Percentiles rank a stretch among this genome's conserved stretches.
Evolutionary conservation across 2,888 invertebrate species (phyloP).

Genomic region (Alloscopus bannaensis): DNA sequence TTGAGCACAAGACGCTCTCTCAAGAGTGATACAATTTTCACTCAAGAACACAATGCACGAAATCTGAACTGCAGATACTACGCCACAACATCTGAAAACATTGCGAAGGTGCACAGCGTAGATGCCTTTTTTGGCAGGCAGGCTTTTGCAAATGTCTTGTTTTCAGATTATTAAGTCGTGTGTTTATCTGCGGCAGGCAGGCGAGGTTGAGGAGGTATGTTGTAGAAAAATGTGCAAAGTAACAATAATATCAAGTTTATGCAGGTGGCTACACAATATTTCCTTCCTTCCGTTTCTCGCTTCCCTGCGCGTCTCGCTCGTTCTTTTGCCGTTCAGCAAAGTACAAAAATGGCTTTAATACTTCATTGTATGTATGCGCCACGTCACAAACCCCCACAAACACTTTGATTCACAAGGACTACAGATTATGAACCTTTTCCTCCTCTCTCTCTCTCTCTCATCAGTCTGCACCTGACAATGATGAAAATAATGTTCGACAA

Average conservation of each 20-base stretch:
- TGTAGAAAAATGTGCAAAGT: not conserved
- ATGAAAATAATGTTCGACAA: slow-evolving; percentile 3
- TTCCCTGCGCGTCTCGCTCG: slow-evolving; percentile 15
- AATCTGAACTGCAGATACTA: not conserved
- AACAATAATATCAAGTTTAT: not conserved
- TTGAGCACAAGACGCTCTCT: not conserved
- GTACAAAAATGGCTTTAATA: not conserved
- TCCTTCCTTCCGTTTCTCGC: not conserved
- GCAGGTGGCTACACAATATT: not conserved
- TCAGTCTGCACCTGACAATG: not conserved
- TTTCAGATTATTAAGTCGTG: slow-evolving; percentile 4
- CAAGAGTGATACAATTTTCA: not conserved
- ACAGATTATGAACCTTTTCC: not conserved
- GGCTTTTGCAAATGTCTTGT: not conserved
- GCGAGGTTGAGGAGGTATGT: not conserved
- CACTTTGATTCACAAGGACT: not conserved
- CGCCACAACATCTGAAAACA: no score
- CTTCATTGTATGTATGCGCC: no score
- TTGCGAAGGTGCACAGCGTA: not conserved
- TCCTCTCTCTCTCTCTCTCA: not conserved
- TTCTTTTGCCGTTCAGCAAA: not conserved
- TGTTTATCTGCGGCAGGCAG: not conserved
- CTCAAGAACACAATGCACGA: not conserved
- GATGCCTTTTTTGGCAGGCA: not conserved
- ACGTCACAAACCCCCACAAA: no score